These are phyloP conservation scores for Augochlorella aurata DNA, from an alignment of 2,888 invertebrate species.

Conservation along the genomic window DNA sequence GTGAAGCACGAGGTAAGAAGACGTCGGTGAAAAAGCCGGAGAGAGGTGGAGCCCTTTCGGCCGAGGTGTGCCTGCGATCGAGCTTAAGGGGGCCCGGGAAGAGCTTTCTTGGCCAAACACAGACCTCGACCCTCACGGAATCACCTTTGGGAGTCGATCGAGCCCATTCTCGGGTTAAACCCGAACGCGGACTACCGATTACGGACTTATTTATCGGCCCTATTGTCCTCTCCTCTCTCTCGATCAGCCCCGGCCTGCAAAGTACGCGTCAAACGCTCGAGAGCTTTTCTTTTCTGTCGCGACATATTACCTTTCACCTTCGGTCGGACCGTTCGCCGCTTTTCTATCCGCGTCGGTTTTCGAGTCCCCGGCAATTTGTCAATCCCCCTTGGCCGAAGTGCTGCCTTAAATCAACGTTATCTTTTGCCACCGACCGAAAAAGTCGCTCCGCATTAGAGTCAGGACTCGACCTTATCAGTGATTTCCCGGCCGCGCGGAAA, in stretches of 20 bases:
- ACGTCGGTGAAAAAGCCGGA: slow-evolving; percentile 16
- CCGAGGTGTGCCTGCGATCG: slow-evolving; percentile 40
- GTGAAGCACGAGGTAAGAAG: slow-evolving; percentile 30
- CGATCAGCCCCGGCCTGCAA: slow-evolving; percentile 9
- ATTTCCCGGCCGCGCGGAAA: slow-evolving; percentile 1
- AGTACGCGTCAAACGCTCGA: slow-evolving; percentile 53
- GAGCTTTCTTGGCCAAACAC: slow-evolving; percentile 15
- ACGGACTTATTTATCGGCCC: slow-evolving; percentile 73
- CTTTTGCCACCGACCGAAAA: slow-evolving; percentile 39
- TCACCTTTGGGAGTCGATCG: slow-evolving; percentile 71
- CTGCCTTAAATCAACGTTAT: slow-evolving; percentile 62
- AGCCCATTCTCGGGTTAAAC: slow-evolving; percentile 61
- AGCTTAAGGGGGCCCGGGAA: slow-evolving; percentile 17
- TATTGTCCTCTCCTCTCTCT: slow-evolving; percentile 57
- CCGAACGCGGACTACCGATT: slow-evolving; percentile 68
- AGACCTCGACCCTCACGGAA: slow-evolving; percentile 40
- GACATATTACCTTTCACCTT: slow-evolving; percentile 67
- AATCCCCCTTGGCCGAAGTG: slow-evolving; percentile 49
- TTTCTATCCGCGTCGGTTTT: slow-evolving; percentile 64
- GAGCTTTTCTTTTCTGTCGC: slow-evolving; percentile 55
- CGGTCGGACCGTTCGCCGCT: slow-evolving; percentile 50
- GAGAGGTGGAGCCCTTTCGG: slow-evolving; percentile 32
- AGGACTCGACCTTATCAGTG: background rate
- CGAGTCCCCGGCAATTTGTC: slow-evolving; percentile 63
- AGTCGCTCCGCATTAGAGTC: slow-evolving; percentile 39